These are phyloP conservation scores for Encarsia formosa DNA, from an alignment of 2,888 invertebrate species.

Conservation along the genomic window DNA sequence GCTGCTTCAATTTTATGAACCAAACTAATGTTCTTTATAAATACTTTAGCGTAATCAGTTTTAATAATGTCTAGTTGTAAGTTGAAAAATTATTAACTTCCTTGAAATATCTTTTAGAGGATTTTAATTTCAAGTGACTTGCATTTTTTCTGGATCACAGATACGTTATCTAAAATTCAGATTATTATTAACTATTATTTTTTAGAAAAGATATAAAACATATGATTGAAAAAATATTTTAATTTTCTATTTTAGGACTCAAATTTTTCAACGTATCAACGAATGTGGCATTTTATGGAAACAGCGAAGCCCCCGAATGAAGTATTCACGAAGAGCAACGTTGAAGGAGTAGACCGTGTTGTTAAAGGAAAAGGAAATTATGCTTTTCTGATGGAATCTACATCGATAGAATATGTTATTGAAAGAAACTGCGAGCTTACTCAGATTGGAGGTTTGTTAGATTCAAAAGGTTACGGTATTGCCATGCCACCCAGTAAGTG, in stretches of 20 bases:
- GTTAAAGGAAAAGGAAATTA: constrained; percentile 73
- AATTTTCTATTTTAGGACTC: constrained; percentile 66
- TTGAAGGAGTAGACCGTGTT: constrained; percentile 84
- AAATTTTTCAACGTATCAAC: constrained; percentile 82
- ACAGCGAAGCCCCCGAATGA: constrained; percentile 65
- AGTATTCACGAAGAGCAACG: constrained; percentile 78
- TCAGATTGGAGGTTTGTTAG: constrained; percentile 76
- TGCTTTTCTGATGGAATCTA: constrained; percentile 95
- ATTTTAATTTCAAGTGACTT: too few species aligned
- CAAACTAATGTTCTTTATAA: too few species aligned
- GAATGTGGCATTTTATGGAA: constrained; percentile 92
- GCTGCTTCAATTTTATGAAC: too few species aligned
- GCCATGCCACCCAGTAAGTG: constrained; percentile 82
- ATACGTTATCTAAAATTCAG: too few species aligned
- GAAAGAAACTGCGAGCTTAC: constrained; percentile 81
- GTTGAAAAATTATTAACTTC: too few species aligned
- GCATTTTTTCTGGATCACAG: too few species aligned
- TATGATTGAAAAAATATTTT: too few species aligned
- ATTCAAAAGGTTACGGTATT: constrained; percentile 90
- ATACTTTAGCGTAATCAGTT: too few species aligned
- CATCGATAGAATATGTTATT: constrained; percentile 87
- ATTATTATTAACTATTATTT: too few species aligned
- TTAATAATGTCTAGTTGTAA: too few species aligned
- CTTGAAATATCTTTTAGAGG: too few species aligned
- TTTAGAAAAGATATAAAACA: too few species aligned